Evolutionary conservation across 2,888 invertebrate species (phyloP), one percentile per base, ranked within the genome.

Genomic region (Drosophila tanythrix): DNA sequence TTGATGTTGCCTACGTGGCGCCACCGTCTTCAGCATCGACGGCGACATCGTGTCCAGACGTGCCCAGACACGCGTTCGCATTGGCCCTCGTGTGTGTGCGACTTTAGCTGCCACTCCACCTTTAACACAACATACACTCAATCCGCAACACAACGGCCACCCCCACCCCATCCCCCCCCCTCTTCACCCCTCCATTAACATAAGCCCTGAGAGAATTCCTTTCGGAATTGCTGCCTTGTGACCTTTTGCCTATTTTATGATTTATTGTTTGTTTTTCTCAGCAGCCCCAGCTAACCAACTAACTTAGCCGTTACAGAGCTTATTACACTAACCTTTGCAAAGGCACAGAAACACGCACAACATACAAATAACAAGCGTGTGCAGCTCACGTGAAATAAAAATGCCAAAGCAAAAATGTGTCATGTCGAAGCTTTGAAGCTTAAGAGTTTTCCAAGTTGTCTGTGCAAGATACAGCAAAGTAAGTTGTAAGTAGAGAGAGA

Each of bases 181-280:
- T 7, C 7, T 21, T 21, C 21, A 1, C 2, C 2, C 2, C 7
- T 0, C 2, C 21, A 7, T 21, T 21, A 46, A 3, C 13, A 46
- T 46, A 46, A 46, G 25, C n/a, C 52, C 4, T 6, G 31, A 31
- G 53, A 29, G 52, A 27, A 36, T 60, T 18, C 10, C 18, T 6
- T 38, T 43, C 31, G 52, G 58, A 55, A 63, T 62, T 69, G 72
- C 43, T 69, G 60, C 61, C 62, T 62, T 65, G 68, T 79, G 51
- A 40, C 58, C 56, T 56, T 76, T 77, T 86, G 86, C 84, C 88
- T 88, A 86, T 85, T 88, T 85, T 85, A 85, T 88, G 84, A 88
- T 85, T 85, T 85, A 85, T 85, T 86, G 84, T 88, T 78, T 83
- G 73, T 81, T 86, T 83, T 81, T 70, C 73, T 69, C 63, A 50